phyloP scores from a whole-genome alignment of 2,797 vertebrate species.

The Chiloscyllium punctatum region DNA sequence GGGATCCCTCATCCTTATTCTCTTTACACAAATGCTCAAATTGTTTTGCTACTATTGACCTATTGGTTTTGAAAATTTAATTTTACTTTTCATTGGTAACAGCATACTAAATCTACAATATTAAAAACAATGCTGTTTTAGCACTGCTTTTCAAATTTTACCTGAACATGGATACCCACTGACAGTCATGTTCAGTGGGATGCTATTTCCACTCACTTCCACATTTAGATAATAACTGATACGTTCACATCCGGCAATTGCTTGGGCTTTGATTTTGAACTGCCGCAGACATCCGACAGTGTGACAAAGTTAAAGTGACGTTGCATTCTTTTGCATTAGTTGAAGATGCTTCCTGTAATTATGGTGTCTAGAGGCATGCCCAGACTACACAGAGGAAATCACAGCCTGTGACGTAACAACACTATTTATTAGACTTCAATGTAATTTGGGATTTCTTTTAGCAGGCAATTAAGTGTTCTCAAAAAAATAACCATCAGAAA shows the following conservation, averaged over 20 bases:
- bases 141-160: neutral
- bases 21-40: neutral
- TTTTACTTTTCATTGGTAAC: neutral
- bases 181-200: neutral
- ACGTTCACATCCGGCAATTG: neutral
- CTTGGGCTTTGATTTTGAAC: neutral
- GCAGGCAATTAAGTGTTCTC: neutral
- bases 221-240: neutral
- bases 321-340: neutral
- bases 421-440: neutral
- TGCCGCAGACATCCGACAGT: neutral
- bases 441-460: neutral
- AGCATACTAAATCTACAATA: neutral
- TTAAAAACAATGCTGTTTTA: neutral
- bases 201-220: neutral
- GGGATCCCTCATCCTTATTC: neutral
- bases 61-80: neutral
- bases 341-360: neutral
- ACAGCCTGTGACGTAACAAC: neutral
- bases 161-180: neutral
- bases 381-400: neutral
- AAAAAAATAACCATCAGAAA: neutral
- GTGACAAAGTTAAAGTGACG: neutral
- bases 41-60: neutral
- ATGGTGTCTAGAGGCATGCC: neutral